Conservation (phyloP, 2,113 vertebrate genomes). For the Lota lota region DNA sequence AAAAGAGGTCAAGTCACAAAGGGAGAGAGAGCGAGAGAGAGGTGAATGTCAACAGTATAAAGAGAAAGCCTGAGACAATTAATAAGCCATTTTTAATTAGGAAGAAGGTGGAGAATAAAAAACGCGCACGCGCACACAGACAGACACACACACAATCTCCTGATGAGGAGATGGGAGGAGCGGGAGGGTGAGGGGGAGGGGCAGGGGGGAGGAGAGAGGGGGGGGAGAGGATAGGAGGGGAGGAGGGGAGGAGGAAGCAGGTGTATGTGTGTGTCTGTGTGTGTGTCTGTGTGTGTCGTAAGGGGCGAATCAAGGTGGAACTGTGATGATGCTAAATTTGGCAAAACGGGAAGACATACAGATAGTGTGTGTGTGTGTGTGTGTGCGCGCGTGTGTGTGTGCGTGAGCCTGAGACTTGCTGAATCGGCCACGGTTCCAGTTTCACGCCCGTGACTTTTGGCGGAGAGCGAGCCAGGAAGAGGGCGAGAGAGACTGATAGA, state of each 20-base stretch:
- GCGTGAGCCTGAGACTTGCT: slow-evolving; percentile 68
- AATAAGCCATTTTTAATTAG: slow-evolving; percentile 65
- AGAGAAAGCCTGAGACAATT: slow-evolving; percentile 47
- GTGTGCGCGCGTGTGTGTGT: slow-evolving; percentile 32
- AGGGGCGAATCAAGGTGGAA: slow-evolving; percentile 80
- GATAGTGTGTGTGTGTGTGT: slow-evolving; percentile 27
- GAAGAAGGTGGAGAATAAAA: not conserved
- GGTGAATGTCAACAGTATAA: too few species aligned
- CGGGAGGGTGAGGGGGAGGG: too few species aligned
- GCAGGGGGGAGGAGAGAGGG: slow-evolving; percentile 19
- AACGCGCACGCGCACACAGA: slow-evolving; percentile 31
- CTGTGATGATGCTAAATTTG: slow-evolving; percentile 86
- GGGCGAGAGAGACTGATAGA: slow-evolving; percentile 9
- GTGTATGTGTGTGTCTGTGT: slow-evolving; percentile 30
- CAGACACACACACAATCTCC: not conserved
- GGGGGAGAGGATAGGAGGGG: slow-evolving; percentile 22
- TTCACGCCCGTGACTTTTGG: slow-evolving; percentile 69
- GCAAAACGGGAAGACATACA: slow-evolving; percentile 78
- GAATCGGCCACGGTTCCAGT: slow-evolving; percentile 74
- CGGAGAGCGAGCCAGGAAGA: slow-evolving; percentile 35
- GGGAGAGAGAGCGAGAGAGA: too few species aligned
- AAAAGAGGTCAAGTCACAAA: too few species aligned
- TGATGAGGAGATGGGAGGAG: too few species aligned
- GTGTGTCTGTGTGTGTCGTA: too few species aligned
- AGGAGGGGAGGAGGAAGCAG: slow-evolving; percentile 26